Base-by-base conservation (phyloP, 2,797 vertebrate genomes). In the Chloroceryle inda region DNA sequence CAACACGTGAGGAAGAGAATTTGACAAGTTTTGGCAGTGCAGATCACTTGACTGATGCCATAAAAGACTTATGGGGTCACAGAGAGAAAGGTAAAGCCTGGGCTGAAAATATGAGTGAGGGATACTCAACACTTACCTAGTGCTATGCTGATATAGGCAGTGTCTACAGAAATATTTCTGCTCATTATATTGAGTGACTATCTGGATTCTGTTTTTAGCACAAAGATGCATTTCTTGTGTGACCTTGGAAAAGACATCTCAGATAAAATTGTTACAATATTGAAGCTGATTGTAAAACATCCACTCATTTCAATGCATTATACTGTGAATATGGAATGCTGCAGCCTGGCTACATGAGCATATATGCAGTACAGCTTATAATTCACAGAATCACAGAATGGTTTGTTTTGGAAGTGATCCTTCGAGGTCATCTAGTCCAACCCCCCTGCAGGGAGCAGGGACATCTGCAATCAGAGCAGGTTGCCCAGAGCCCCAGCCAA, bases 131-230 rank as follows among this genome's bases (percentile, higher is more conserved):
- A 15, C 16, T 33, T 37, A 33, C 35, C 31, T 59, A 61, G 26
- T 16, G 33, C 7, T 82, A 9, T 35, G 47, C 42, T 58, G 66
- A 79, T 53, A 80, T 58, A 6, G 89, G 13, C 21, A 33, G n/a
- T 13, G 15, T 52, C 50, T 80, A 45, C 62, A 83, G 67, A 92
- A 90, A 87, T 9, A 2, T 53, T 86, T 89, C n/a, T 76, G 72
- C 56, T 79, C 49, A 66, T 58, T 91, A 38, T 37, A 63, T 77
- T 94, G 72, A 82, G 49, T 64, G 89, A 89, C 85, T 85, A 83
- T 83, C 81, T 94, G 87, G 77, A 81, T 90, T 88, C 85, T 79
- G 35, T 23, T 95, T 93, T 88, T 81, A 94, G 72, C 72, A 91
- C 53, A 85, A 64, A 91, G 78, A 85, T 58, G 5, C 11, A 31